Evolutionary conservation across 2,113 vertebrate species (phyloP).

Genomic region (Tragelaphus imberbis): DNA sequence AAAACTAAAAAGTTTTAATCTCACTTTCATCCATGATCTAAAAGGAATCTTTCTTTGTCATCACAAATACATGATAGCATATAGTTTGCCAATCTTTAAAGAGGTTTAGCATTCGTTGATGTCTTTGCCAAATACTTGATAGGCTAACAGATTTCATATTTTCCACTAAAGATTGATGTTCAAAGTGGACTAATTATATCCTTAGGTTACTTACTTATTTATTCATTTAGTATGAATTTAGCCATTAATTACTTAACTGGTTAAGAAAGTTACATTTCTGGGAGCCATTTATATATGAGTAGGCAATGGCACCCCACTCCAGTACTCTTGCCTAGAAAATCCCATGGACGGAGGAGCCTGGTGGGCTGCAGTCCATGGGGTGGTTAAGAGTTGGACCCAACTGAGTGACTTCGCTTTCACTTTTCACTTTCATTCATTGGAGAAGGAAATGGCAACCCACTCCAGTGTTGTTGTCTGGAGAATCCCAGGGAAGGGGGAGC

Average conservation of each 20-base stretch:
- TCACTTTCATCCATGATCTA: conserved; percentile 49
- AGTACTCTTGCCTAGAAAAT: too few relatives aligned
- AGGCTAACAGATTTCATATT: neutral
- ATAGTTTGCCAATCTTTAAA: neutral
- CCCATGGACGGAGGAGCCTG: too few relatives aligned
- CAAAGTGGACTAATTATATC: neutral
- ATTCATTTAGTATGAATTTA: conserved; percentile 12
- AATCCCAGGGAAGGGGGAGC: too few relatives aligned
- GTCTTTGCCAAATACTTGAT: conserved; percentile 35
- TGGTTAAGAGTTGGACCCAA: too few relatives aligned
- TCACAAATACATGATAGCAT: conserved; percentile 15
- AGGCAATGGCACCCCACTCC: too few relatives aligned
- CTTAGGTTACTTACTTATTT: neutral
- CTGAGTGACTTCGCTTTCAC: too few relatives aligned
- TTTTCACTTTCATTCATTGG: too few relatives aligned
- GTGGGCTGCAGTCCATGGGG: too few relatives aligned
- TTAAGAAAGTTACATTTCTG: neutral
- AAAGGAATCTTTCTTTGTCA: conserved; percentile 39
- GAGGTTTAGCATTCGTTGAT: neutral
- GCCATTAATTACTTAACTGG: neutral
- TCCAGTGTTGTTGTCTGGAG: too few relatives aligned
- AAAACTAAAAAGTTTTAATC: conserved; percentile 34
- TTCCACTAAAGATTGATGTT: neutral
- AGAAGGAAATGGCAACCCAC: too few relatives aligned
- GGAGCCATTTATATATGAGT: neutral